Evolutionary conservation across 1,140 invertebrate genomes (phyloP), one percentile per base, ranked within the genome.

Genomic region (Aphelinus certus): DNA sequence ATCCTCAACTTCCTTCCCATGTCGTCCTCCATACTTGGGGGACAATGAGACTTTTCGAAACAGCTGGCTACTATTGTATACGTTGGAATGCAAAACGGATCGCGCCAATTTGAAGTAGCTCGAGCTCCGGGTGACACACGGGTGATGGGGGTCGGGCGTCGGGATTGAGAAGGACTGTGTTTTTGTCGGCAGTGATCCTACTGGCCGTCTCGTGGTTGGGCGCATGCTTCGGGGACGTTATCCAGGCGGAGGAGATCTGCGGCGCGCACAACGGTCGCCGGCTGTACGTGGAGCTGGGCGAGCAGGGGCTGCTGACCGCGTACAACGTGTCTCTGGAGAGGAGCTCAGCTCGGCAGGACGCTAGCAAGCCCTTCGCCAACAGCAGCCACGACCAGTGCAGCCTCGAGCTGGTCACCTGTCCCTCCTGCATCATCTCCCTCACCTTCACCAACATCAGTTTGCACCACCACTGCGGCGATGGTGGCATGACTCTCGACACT

Each of bases 381-480:
- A 84, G 83, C 78, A 87, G 86, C 7, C 87, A 88, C 76, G 87
- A 90, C 67, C 90, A 92, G 73, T 94, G 93, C 80, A 91, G 88
- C 73, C 84, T 93, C 62, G 92, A 93, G 80, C 83, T 94, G 60
- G 89, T 93, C 4, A 93, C 92, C 5, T 94, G 93, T 80, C 91
- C 93, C 0, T 92, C 91, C 2, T 94, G 93, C 79, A 89, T 93
- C 48, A 90, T 94, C 42, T 86, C 89, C 3, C 85, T 93, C 7
- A 89, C 88, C 56, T 92, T 93, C 73, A 90, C 88, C 75, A 89
- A 88, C 45, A 81, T 91, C 4, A 80, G 86, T 43, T 78, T 89
- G 69, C 79, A 84, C 1, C 85, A 88, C 67, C 82, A 86, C 57
- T 88, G 88, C 78, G 81, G 81, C 55, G 87, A 88, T 49, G 84